Evolutionary conservation across 2,888 invertebrate species (phyloP), one percentile per base, ranked within the genome.

Genomic region (Scotopteryx bipunctaria): DNA sequence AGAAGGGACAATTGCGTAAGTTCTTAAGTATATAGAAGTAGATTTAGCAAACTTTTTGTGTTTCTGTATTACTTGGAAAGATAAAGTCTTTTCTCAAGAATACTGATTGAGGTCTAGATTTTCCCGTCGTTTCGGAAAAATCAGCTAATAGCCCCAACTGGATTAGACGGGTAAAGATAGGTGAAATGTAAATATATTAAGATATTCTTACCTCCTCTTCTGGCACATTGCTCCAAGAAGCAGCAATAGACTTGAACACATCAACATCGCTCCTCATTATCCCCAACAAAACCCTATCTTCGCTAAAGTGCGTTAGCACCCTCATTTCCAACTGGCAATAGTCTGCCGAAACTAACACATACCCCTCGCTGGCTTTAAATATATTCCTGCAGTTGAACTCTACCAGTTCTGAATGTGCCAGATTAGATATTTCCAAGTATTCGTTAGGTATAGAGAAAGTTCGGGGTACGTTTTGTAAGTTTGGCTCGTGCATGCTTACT

Each of bases 241-340:
- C 94, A 0, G 98, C 97, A 45, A 99, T 96, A 35, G 93, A 92
- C 66, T 93, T 94, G 72, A 98, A 98, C 21, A 98, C 94, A 83
- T 98, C 98, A 8, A 92, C 93, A 43, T 92, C 83, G 0, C 92
- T 91, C 33, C 85, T 89, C 92, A 96, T 93, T 31, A 95, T 94
- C 32, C 86, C 79, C 38, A 94, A 89, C 25, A 99, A 85, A 35
- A 92, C 91, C 4, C 81, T 63, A 83, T 99, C 99, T 58, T 92
- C 88, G 5, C 97, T 96, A 55, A 98, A 93, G 85, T 99, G 98
- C 11, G 99, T 96, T 65, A 99, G 87, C 52, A 99, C 93, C 64
- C 99, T 92, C 80, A 99, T 92, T 86, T 99, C 99, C 55, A 99
- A 79, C 83, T 99, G 99, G 67, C 97, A 97, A 86, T 98, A 99